Base-by-base conservation (phyloP, 2,113 vertebrate genomes). In the Syngnathus typhle region DNA sequence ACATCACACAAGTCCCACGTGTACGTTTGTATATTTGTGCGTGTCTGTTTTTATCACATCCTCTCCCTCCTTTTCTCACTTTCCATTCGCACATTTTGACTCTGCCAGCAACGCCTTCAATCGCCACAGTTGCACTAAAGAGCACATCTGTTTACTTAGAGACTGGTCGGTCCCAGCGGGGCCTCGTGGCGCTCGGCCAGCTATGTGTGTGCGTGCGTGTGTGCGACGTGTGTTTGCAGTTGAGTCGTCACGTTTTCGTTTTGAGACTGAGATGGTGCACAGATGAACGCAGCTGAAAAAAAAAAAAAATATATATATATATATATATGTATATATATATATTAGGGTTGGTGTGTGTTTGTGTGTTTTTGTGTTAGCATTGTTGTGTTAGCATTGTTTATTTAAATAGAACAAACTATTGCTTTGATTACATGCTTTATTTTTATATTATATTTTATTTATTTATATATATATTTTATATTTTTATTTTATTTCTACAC, bases 101-200 rank as follows among this genome's bases (percentile, higher is more conserved):
- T 52, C 73, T 64, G 56, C 70, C 36, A 81, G 73, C 61, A 58
- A 47, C 66, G 54, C 64, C 77, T 72, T 78, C 75, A 36, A 78
- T 69, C 67, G 37, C 61, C 72, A 72, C 72, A 51, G 67, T 70
- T 70, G 69, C 72, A 68, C 72, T 71, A 67, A 65, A 84, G 68
- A 76, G 9, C 82, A 76, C 80, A 82, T 78, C 65, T 80, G 78
- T 67, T 73, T 72, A 75, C 74, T 73, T 71, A 63, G 38, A 65
- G 64, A 80, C 60, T 69, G 70, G 80, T 81, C 80, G 75, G 71
- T 84, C 74, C 80, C 82, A 79, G 72, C 75, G 83, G 82, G 79
- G 76, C 66, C 55, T 58, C 27, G 27, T 75, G 81, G 68, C 75
- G 32, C 7, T 66, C n/a, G 64, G 64, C 65, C 77, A 60, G 58